Evolutionary conservation across 1,140 invertebrate genomes (phyloP).

Genomic region (Physella acuta): DNA sequence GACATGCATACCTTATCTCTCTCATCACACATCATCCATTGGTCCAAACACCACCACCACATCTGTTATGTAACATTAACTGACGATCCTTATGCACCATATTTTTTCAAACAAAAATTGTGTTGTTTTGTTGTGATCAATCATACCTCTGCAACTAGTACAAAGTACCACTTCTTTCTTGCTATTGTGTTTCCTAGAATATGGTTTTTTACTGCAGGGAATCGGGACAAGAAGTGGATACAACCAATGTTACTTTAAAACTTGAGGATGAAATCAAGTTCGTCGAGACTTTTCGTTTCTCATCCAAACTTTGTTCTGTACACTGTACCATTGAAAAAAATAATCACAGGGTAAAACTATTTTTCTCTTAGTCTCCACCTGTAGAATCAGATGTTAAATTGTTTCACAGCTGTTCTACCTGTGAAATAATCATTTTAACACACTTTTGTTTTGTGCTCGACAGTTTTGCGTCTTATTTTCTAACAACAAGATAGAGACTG

Average conservation of each 20-base stretch:
- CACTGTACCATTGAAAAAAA: too few species aligned
- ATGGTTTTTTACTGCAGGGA: constrained; percentile 24
- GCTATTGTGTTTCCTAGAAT: background rate
- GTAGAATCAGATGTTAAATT: background rate
- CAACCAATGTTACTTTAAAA: constrained; percentile 34
- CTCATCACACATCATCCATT: too few species aligned
- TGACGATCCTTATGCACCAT: too few species aligned
- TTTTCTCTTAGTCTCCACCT: background rate
- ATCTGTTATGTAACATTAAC: too few species aligned
- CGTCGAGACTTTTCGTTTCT: constrained; percentile 61
- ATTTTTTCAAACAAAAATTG: too few species aligned
- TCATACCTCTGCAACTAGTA: too few species aligned
- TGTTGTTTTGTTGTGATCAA: too few species aligned
- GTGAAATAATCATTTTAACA: background rate
- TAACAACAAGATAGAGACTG: constrained; percentile 61
- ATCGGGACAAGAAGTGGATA: constrained; percentile 32
- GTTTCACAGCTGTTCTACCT: background rate
- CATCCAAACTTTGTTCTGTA: constrained; percentile 62
- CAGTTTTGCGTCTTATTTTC: constrained; percentile 58
- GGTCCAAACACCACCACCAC: too few species aligned
- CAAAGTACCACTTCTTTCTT: too few species aligned
- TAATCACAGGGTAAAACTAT: background rate
- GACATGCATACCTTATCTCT: too few species aligned
- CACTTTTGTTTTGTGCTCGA: constrained; percentile 17
- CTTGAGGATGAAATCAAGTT: constrained; percentile 72